These are phyloP conservation scores for Patella pellucida DNA, from an alignment of 2,888 invertebrate species.

Conservation along the genomic window DNA sequence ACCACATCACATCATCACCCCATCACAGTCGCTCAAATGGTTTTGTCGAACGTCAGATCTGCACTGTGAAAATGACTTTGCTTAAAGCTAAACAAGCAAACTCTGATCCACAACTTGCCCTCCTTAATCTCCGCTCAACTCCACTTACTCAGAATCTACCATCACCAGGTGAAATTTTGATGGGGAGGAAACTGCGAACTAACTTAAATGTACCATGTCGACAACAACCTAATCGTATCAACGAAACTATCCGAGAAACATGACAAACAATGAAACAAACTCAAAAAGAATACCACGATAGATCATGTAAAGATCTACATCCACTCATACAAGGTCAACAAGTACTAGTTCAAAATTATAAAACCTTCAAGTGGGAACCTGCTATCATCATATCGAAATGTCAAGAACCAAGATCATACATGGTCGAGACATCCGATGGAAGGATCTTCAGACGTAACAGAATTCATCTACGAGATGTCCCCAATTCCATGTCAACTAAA, in stretches of 20 bases:
- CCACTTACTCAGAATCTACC: constrained; percentile 7
- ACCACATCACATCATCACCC: constrained; percentile 20
- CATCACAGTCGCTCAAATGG: constrained; percentile 19
- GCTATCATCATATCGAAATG: neutral
- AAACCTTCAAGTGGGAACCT: constrained; percentile 2
- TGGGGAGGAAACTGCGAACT: constrained; percentile 11
- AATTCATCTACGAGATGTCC: constrained; percentile 2
- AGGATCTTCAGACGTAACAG: neutral
- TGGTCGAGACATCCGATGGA: constrained; percentile 4
- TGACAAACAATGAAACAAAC: neutral
- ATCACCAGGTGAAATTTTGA: constrained; percentile 17
- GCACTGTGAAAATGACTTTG: constrained; percentile 7
- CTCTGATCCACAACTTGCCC: constrained; percentile 12
- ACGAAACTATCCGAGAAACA: neutral
- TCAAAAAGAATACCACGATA: neutral
- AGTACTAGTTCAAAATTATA: constrained; percentile 5
- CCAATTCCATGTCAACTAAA: neutral
- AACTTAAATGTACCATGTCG: neutral
- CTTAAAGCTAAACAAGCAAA: constrained; percentile 4
- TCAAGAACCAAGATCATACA: constrained; percentile 12
- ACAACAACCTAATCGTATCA: neutral
- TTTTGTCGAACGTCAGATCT: constrained; percentile 18
- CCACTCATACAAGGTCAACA: neutral
- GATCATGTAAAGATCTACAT: neutral
- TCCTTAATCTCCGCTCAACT: constrained; percentile 4